These are phyloP conservation scores for Epistrophe eligans DNA, from an alignment of 2,888 invertebrate genomes.

Conservation along the genomic window DNA sequence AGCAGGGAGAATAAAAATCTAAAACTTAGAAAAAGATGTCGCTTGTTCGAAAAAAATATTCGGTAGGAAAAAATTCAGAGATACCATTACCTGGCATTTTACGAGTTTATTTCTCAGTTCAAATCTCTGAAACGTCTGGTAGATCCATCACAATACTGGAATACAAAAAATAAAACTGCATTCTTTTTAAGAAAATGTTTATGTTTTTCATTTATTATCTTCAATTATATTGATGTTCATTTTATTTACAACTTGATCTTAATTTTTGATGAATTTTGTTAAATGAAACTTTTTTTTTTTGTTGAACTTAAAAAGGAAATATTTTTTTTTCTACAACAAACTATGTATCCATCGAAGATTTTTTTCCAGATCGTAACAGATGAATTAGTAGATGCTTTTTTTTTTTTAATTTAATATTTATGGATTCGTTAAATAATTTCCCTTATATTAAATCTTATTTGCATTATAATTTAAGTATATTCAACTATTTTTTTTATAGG, in stretches of 20 bases:
- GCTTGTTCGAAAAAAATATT: too few species aligned
- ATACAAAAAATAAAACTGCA: not conserved
- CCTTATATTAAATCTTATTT: constrained; percentile 15
- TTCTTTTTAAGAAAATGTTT: constrained; percentile 62
- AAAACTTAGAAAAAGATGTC: too few species aligned
- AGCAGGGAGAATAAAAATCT: too few species aligned
- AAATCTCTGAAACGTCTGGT: too few species aligned
- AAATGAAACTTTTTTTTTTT: not conserved
- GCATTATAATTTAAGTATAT: constrained; percentile 13
- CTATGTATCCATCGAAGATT: constrained; percentile 4
- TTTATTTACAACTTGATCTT: constrained; percentile 22
- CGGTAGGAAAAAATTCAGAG: too few species aligned
- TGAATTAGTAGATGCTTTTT: not conserved
- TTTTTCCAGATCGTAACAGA: not conserved
- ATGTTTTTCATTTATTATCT: constrained; percentile 52
- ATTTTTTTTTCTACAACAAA: not conserved
- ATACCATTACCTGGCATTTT: too few species aligned
- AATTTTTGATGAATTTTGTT: not conserved
- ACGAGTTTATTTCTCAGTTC: too few species aligned
- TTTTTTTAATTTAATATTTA: constrained; percentile 10
- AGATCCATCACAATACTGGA: too few species aligned
- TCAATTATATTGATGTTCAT: constrained; percentile 26
- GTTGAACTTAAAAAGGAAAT: not conserved
- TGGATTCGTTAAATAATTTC: constrained; percentile 6
- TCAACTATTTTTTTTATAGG: constrained; percentile 18